Conservation (phyloP, 2,888 invertebrate species). For the Trissolcus brochymenae region DNA sequence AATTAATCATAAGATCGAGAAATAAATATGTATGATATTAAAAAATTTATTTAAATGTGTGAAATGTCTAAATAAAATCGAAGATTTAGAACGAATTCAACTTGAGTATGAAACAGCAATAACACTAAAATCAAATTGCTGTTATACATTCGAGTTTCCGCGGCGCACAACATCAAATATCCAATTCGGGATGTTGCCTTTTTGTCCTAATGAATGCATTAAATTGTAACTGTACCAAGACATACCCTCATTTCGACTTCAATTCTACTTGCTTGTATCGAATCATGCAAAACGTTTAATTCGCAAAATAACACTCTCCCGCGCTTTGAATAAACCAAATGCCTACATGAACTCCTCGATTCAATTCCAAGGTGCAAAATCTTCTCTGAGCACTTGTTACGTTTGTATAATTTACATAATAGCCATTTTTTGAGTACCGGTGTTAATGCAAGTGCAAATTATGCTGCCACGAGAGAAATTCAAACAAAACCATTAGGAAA, state of each 20-base stretch:
- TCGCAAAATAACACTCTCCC: slow-evolving; percentile 7
- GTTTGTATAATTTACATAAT: slow-evolving; percentile 12
- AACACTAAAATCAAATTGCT: slow-evolving; percentile 8
- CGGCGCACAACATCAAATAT: slow-evolving; percentile 4
- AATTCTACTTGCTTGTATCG: slow-evolving; percentile 5
- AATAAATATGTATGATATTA: too few relatives aligned
- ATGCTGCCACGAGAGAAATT: too few relatives aligned
- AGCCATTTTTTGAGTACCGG: slow-evolving; percentile 1
- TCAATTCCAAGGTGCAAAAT: slow-evolving; percentile 11
- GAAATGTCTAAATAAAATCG: too few relatives aligned
- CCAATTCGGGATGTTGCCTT: not conserved
- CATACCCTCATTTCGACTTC: not conserved
- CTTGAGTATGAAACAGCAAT: slow-evolving; percentile 2
- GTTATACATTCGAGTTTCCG: not conserved
- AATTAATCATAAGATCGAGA: too few relatives aligned
- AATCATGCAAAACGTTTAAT: slow-evolving; percentile 15
- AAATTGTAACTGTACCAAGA: slow-evolving; percentile 1
- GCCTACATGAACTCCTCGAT: slow-evolving; percentile 19
- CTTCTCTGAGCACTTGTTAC: slow-evolving; percentile 20
- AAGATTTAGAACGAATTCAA: too few relatives aligned
- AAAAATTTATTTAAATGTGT: too few relatives aligned
- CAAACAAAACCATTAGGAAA: too few relatives aligned
- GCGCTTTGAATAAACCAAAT: slow-evolving; percentile 12
- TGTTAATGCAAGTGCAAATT: not conserved
- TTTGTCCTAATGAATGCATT: slow-evolving; percentile 16